Evolutionary conservation across 2,797 vertebrate species (phyloP).

Genomic region (Sebastes dallii): DNA sequence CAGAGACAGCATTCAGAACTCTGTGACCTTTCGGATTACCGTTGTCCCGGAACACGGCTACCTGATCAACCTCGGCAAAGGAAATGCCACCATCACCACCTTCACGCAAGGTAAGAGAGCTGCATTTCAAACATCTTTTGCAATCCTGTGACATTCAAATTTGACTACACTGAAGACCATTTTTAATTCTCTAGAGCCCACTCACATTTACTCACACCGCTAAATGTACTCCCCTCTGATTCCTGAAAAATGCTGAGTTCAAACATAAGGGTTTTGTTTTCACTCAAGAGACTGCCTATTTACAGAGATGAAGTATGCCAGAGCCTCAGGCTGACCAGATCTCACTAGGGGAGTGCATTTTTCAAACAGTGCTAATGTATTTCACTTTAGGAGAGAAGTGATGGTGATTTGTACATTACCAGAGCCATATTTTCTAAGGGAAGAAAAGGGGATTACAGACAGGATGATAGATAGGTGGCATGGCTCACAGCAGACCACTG

Average conservation of each 20-base stretch:
- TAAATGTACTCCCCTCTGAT: conserved; percentile 28
- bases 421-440: conserved; percentile 35
- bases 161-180: conserved; percentile 17
- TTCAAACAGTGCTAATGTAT: conserved; percentile 36
- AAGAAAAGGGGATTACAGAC: conserved; percentile 12
- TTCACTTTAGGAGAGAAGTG: conserved; percentile 35
- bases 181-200: conserved; percentile 24
- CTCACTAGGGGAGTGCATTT: conserved; percentile 44
- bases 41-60: conserved; percentile 88
- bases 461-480: conserved; percentile 10
- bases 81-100: conserved; percentile 89
- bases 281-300: conserved; percentile 48
- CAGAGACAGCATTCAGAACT: conserved; percentile 85
- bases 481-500: conserved; percentile 19
- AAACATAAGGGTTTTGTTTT: conserved; percentile 58
- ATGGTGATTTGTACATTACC: conserved; percentile 36
- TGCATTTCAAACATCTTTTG: conserved; percentile 7
- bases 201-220: conserved; percentile 33
- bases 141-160: conserved; percentile 18
- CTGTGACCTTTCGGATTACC: conserved; percentile 88
- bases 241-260: conserved; percentile 47
- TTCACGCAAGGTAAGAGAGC: conserved; percentile 93
- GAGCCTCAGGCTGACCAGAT: conserved; percentile 49
- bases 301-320: conserved; percentile 52
- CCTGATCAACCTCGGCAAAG: conserved; percentile 90